Base-by-base conservation (phyloP, 2,797 vertebrate species). In the Sebastes glaucus region DNA sequence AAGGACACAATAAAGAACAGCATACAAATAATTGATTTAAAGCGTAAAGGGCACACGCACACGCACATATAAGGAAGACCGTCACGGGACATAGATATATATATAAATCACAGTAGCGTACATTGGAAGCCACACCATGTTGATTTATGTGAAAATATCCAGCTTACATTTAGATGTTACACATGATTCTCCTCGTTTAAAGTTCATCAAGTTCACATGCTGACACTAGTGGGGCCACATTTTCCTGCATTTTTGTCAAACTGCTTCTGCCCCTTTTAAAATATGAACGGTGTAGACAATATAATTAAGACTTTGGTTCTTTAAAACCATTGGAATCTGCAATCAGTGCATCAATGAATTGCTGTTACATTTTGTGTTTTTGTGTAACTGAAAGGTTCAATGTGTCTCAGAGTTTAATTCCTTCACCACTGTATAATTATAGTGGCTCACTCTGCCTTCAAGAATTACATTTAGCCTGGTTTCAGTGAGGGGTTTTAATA, bases 351-450 rank as follows among this genome's bases (percentile, higher is more conserved):
- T 73, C 13, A 60, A 2, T 11, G 20, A 56, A 49, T 13, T 55
- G 55, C 11, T 67, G 70, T 74, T 25, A 52, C 8, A 61, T 49
- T 67, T 60, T 22, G 23, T 10, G 5, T 55, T 56, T 68, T 64
- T 38, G 2, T 71, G 38, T 78, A 11, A 70, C 55, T n/a, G 9
- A 53, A 53, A 53, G 49, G 49, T 20, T 53, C 49, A 53, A 22
- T 22, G 49, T n/a, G 49, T n/a, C 49, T 2, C 5, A 61, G 30
- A 63, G 63, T 63, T 84, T 42, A 42, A 42, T 42, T 64, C 33
- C 63, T 52, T 68, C 11, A 57, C 68, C 49, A n/a, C 49, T 52
- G 62, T 23, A 46, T 56, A 68, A 68, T 72, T 68, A 83, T 11
- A 70, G 65, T 18, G 53, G 25, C 3, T 42, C 28, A 16, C 8